Evolutionary conservation across 2,113 vertebrate species (phyloP).

Genomic region (Ctenomys sociabilis): DNA sequence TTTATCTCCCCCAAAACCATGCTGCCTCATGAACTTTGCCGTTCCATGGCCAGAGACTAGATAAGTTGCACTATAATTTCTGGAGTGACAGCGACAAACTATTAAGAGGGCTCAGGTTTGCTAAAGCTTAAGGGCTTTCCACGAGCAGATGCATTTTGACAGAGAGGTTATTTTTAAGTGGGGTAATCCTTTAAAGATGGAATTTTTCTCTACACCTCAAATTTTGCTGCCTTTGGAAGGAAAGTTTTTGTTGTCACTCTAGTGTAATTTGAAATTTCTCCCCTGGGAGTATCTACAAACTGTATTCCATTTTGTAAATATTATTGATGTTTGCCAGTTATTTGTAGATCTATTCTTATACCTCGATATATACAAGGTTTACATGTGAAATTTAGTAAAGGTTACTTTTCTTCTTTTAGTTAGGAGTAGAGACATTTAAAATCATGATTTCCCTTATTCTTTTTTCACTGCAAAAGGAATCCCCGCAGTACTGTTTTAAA

Average conservation of each 20-base stretch:
- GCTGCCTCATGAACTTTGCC: not conserved
- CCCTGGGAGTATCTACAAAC: not conserved
- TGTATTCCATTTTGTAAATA: not conserved
- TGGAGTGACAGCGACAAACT: constrained; percentile 7
- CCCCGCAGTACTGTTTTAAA: not conserved
- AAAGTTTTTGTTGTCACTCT: not conserved
- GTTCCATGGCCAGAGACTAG: not conserved
- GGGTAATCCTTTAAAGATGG: not conserved
- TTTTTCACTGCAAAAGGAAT: not conserved
- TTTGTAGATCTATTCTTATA: not conserved
- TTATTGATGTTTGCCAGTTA: not conserved
- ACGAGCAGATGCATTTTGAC: not conserved
- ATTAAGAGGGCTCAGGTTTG: not conserved
- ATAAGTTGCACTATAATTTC: not conserved
- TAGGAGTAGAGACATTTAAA: not conserved
- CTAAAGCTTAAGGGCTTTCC: not conserved
- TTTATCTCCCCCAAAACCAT: not conserved
- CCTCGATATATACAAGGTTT: not conserved
- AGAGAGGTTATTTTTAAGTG: not conserved
- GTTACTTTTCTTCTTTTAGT: not conserved
- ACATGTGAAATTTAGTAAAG: not conserved
- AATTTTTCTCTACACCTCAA: not conserved
- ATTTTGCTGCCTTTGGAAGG: not conserved
- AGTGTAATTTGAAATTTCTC: not conserved
- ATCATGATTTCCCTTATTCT: not conserved